Base-by-base conservation (phyloP, 2,113 vertebrate genomes). In the Pseudorectes ferrugineus region DNA sequence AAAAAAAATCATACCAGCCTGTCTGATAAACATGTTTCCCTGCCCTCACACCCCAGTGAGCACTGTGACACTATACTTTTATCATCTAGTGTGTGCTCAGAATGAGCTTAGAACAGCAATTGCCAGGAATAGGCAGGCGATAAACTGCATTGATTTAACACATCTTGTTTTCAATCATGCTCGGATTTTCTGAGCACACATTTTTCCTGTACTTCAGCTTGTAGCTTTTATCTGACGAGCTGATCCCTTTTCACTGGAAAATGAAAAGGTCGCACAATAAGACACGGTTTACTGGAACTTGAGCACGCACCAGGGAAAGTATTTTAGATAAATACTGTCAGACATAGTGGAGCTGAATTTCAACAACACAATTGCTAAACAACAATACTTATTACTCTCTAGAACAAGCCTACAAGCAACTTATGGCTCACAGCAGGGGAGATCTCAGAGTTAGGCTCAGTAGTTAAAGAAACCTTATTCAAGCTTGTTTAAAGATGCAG, bases 281-380 rank as follows among this genome's bases (percentile, higher is more conserved):
- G 98, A 98, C 98, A 98, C 98, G 98, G 98, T 98, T 98, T 98
- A 98, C 98, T 98, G 98, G 97, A 98, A 98, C 98, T 98, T 98
- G 98, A 98, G 98, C 98, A 98, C 97, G 97, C 97, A 98, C 98
- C 96, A 95, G 97, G 97, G 98, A 98, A 98, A 98, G 98, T 98
- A 98, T 98, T 98, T 98, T 98, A 98, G 98, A 98, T 98, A 98
- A 98, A 98, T 98, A 98, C 98, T 98, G 98, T 98, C 98, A 98
- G 98, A 97, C 98, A 98, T 84, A 97, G 97, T 98, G 97, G 98
- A 98, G 97, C 98, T 98, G 98, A 98, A 98, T 98, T 98, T 98
- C 98, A 98, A 98, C 98, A 98, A 96, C 97, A 97, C 98, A 98
- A 98, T 97, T 98, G 98, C 98, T 97, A 97, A 98, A 98, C 98